phyloP scores from a whole-genome alignment of 2,113 vertebrate genomes.

The Nothoprocta pentlandii region DNA sequence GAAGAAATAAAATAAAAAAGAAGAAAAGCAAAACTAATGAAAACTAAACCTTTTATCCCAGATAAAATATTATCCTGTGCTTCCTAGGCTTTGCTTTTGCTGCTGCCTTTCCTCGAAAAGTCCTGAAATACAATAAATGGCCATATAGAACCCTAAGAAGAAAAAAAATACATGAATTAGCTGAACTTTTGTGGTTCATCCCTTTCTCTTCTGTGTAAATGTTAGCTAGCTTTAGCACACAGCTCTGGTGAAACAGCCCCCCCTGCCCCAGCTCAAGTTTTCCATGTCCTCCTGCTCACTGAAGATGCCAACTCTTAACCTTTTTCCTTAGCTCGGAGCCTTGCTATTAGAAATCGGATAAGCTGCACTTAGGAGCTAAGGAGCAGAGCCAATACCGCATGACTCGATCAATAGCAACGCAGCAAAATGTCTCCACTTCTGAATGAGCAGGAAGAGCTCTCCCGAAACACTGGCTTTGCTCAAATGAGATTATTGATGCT shows the following conservation, averaged over 20 bases:
- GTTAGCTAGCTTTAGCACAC: background rate
- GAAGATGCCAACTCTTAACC: background rate
- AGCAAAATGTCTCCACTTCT: background rate
- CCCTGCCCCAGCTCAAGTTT: background rate
- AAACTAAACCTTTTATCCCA: background rate
- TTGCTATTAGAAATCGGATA: background rate
- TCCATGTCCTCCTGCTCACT: background rate
- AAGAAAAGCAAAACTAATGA: constrained; percentile 8
- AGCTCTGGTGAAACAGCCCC: background rate
- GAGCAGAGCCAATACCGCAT: background rate
- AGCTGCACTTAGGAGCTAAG: background rate
- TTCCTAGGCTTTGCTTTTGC: background rate
- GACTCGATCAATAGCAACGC: background rate
- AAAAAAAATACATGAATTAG: background rate
- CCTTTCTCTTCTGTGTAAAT: background rate
- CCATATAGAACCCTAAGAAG: background rate
- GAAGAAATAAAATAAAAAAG: constrained; percentile 25
- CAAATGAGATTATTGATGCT: background rate
- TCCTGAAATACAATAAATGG: background rate
- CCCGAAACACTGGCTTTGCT: background rate
- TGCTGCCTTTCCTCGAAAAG: background rate
- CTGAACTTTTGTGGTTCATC: background rate
- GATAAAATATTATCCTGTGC: background rate
- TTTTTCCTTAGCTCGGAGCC: background rate
- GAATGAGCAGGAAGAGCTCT: constrained; percentile 8